phyloP scores from a whole-genome alignment of 1,140 invertebrate species.

The Microplitis demolitor region DNA sequence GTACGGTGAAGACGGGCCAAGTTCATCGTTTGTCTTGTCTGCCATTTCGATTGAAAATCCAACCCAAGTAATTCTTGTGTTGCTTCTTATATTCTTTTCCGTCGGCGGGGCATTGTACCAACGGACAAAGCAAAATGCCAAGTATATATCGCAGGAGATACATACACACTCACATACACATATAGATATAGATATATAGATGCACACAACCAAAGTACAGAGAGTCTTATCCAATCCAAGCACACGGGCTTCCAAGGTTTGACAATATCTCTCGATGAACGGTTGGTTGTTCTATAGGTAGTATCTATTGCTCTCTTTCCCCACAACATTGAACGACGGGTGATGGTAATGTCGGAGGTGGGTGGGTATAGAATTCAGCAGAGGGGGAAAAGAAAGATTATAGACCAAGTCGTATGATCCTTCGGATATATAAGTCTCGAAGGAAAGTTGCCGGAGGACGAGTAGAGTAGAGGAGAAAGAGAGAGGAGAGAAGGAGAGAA shows the following conservation, averaged over 20 bases:
- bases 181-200: too few relatives aligned
- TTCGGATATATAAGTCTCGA: neutral
- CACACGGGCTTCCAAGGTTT: neutral
- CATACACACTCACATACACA: too few relatives aligned
- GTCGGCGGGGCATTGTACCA: constrained; percentile 4
- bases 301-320: neutral
- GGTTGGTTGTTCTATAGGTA: neutral
- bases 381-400: constrained; percentile 10
- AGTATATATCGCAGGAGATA: neutral
- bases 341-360: too few relatives aligned
- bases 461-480: too few relatives aligned
- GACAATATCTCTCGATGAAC: constrained; percentile 24
- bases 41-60: constrained; percentile 25
- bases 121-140: constrained; percentile 10
- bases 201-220: neutral
- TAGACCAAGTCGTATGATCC: constrained; percentile 21
- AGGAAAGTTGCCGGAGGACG: neutral
- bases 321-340: too few relatives aligned
- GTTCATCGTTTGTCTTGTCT: constrained; percentile 52
- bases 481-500: neutral
- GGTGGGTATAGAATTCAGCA: neutral
- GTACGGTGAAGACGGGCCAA: constrained; percentile 22
- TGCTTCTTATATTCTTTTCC: constrained; percentile 10
- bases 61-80: neutral
- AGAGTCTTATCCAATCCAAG: constrained; percentile 20